Evolutionary conservation across 2,113 vertebrate species (phyloP).

Genomic region (Pogonocichla stellata): DNA sequence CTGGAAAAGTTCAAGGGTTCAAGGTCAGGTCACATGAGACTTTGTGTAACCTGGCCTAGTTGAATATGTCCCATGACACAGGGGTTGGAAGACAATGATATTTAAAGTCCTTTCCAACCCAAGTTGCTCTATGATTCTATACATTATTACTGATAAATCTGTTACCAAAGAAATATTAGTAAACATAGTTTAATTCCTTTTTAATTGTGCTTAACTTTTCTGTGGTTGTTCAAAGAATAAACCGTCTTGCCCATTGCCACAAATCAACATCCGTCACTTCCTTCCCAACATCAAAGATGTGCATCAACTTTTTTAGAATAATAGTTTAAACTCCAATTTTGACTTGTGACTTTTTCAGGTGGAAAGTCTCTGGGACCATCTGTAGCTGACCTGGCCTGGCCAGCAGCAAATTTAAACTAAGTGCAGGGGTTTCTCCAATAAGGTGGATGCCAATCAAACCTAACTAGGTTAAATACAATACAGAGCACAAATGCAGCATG

Average conservation of each 20-base stretch:
- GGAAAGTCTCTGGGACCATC: neutral
- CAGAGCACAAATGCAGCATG: neutral
- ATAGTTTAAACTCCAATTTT: neutral
- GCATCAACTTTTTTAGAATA: neutral
- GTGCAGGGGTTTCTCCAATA: neutral
- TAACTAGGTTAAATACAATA: neutral
- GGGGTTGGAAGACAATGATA: fast-evolving
- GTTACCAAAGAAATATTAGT: neutral
- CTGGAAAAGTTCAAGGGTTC: neutral
- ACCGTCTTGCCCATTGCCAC: neutral
- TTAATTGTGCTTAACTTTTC: neutral
- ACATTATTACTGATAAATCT: neutral
- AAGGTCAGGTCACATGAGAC: no score
- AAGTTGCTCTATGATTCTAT: neutral
- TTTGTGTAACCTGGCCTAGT: neutral
- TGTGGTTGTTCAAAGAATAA: neutral
- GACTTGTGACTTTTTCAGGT: neutral
- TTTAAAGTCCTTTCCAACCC: neutral
- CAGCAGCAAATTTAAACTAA: neutral
- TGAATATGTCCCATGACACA: neutral
- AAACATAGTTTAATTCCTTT: neutral
- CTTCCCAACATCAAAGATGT: neutral
- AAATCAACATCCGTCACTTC: neutral
- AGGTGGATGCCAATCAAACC: neutral
- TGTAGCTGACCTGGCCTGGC: neutral